Base-by-base conservation (phyloP, 2,888 invertebrate genomes). In the Tortricodes alternella region DNA sequence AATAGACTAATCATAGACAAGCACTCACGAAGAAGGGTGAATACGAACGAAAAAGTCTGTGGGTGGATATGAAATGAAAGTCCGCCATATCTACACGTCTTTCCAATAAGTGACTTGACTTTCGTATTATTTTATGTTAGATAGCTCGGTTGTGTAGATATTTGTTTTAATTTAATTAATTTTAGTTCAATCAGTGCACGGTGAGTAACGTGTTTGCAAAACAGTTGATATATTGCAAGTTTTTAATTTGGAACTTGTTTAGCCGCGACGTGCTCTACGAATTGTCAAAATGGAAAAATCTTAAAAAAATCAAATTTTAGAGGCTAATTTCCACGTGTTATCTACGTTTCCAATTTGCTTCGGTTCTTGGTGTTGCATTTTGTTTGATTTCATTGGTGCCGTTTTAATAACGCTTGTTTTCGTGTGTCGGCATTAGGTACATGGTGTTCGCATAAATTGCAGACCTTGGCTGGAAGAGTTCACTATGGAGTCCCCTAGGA, bases 401-500 rank as follows among this genome's bases (percentile, higher is more conserved):
- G 37, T 35, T 53, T 18, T 21, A 52, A 46, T 60, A 51, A 49
- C 51, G 53, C 53, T 59, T 53, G 60, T 63, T 61, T 64, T 49
- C 65, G 70, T 64, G 64, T 70, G 67, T 75, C 71, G 69, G 76
- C 71, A 66, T 64, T 66, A 61, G 62, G 68, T 62, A 63, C 58
- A 62, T 48, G 66, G 70, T 73, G 67, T 68, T 67, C 48, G 58
- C 50, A 53, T 61, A 63, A 63, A 57, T 46, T 53, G 72, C 83
- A 88, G 87, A 80, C 76, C 79, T 80, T 80, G 79, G 83, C 77
- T 70, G 77, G 78, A 73, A 71, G 73, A 76, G 68, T 69, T 74
- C 78, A 83, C 80, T 76, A 93, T 95, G 93, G 94, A 94, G 87
- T 93, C 93, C 70, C 93, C 93, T 70, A 92, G 93, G 74, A 95